A percentile compares a stretch with the other conserved stretches of the same genome.
phyloP scores from a whole-genome alignment of 2,888 invertebrate genomes.

The Clostera curtula region DNA sequence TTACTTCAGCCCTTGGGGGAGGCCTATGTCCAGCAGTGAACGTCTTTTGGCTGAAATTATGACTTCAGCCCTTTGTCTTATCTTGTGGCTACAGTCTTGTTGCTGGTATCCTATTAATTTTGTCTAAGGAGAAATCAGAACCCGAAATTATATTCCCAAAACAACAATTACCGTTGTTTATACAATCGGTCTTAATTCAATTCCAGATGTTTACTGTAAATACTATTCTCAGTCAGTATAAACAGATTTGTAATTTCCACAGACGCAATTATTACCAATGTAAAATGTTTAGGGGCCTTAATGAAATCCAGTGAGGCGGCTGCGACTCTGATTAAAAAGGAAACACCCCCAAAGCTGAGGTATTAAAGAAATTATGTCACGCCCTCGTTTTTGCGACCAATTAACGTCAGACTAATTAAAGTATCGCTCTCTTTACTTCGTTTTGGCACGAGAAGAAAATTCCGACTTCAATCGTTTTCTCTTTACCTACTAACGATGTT shows the following conservation, averaged over 20 bases:
- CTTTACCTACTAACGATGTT: no score
- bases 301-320: conserved; percentile 49
- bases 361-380: conserved; percentile 41
- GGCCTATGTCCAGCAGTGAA: no score
- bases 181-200: neutral
- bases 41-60: no score
- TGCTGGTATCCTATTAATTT: no score
- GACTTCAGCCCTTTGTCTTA: no score
- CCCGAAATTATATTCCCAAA: no score
- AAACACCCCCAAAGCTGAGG: conserved; percentile 25
- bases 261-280: conserved; percentile 53
- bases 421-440: conserved; percentile 18
- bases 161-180: no score
- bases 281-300: conserved; percentile 54
- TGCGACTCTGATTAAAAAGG: conserved; percentile 46
- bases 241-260: conserved; percentile 41
- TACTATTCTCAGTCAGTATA: conserved; percentile 39
- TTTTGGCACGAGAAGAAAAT: conserved; percentile 7
- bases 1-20: no score
- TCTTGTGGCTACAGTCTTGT: no score
- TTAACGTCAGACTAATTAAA: conserved; percentile 27
- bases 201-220: conserved; percentile 20
- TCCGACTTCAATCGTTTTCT: conserved; percentile 3
- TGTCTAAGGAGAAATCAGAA: no score
- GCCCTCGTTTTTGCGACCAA: conserved; percentile 28